A percentile compares a stretch with the other conserved stretches of the same genome.
Conservation (phyloP, 2,113 vertebrate genomes). For the Macrotus californicus region DNA sequence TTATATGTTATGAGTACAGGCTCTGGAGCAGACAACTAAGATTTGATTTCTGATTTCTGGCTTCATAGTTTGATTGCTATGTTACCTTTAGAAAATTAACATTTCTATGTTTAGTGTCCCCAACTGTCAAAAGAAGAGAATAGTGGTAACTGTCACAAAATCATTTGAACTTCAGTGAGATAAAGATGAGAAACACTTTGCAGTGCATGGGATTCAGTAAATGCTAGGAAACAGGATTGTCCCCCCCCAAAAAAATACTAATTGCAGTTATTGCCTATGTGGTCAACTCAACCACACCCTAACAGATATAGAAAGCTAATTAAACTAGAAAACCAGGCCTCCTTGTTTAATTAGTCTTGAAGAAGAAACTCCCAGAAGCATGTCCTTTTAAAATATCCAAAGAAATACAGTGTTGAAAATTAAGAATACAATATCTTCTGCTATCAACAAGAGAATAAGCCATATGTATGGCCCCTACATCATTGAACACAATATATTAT, state of each 20-base stretch:
- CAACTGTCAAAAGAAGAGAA: not conserved
- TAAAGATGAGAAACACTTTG: not conserved
- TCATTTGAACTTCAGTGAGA: not conserved
- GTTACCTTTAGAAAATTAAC: not conserved
- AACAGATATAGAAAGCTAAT: not conserved
- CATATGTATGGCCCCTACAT: not conserved
- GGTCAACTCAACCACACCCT: not conserved
- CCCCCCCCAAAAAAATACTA: fast-evolving
- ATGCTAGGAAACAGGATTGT: not conserved
- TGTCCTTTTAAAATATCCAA: not conserved
- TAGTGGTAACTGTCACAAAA: not conserved
- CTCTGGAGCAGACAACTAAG: not conserved
- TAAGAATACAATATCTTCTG: not conserved
- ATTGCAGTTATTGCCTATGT: too few species aligned
- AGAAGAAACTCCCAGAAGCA: not conserved
- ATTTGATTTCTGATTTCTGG: not conserved
- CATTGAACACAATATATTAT: not conserved
- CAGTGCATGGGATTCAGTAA: not conserved
- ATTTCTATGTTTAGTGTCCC: not conserved
- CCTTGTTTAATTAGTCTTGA: not conserved
- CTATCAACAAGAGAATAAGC: not conserved
- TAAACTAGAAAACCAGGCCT: not conserved
- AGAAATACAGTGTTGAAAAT: not conserved
- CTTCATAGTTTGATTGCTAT: not conserved
- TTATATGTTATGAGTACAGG: not conserved